Evolutionary conservation across 1,140 invertebrate species (phyloP).

Genomic region (Drosophila ambigua): DNA sequence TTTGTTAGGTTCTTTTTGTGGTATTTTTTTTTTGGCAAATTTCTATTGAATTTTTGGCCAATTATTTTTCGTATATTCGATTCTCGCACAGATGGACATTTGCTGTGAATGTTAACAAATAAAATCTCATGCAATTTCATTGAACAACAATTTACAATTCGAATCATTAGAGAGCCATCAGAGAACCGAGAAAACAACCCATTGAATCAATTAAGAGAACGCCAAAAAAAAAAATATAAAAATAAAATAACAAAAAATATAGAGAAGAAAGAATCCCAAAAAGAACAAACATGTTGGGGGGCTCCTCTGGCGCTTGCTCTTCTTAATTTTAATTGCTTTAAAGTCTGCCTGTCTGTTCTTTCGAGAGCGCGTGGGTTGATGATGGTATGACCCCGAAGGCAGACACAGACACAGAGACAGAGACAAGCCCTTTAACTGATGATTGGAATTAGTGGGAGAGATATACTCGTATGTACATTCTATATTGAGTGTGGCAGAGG

Average conservation of each 20-base stretch:
- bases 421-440: conserved; percentile 39
- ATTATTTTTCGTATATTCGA: conserved; percentile 10
- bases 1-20: background rate
- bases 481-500: background rate
- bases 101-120: background rate
- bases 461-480: too few species aligned
- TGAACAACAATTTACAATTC: conserved; percentile 17
- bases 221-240: conserved; percentile 5
- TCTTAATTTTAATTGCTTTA: conserved; percentile 9
- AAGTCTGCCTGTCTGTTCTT: conserved; percentile 10
- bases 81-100: too few species aligned
- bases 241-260: background rate
- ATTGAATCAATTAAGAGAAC: conserved; percentile 45
- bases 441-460: conserved; percentile 18
- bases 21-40: background rate
- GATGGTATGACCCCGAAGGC: conserved; percentile 9
- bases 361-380: conserved; percentile 26
- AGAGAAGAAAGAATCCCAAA: background rate
- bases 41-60: conserved; percentile 19
- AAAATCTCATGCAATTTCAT: conserved; percentile 27
- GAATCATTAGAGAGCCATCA: conserved; percentile 9
- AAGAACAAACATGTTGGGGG: conserved; percentile 9
- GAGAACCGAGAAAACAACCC: conserved; percentile 6
- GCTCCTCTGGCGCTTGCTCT: conserved; percentile 37
- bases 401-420: background rate